These are phyloP conservation scores for Tolmerus cingulatus DNA, from an alignment of 2,888 invertebrate species.

Conservation along the genomic window DNA sequence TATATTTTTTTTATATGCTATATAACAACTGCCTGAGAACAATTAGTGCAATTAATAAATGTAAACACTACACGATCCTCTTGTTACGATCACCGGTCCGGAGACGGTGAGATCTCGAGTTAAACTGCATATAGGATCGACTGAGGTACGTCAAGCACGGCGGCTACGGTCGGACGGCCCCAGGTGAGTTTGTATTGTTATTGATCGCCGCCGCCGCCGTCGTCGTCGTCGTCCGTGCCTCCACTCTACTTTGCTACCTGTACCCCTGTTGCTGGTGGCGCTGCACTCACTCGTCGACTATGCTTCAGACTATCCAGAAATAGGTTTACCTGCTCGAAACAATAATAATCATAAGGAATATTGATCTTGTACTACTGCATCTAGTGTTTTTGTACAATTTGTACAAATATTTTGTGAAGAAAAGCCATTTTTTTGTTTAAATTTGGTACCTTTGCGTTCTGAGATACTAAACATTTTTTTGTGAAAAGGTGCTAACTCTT, in stretches of 20 bases:
- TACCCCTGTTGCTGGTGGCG: neutral
- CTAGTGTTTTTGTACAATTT: too few relatives aligned
- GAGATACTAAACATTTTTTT: too few relatives aligned
- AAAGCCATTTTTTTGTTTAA: neutral
- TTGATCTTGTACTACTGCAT: too few relatives aligned
- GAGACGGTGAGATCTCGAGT: slow-evolving; percentile 60
- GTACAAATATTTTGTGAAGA: too few relatives aligned
- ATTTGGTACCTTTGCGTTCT: neutral
- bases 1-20: neutral
- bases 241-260: neutral
- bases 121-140: slow-evolving; percentile 55
- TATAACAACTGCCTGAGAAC: neutral
- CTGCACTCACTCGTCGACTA: neutral
- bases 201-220: neutral
- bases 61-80: slow-evolving; percentile 34
- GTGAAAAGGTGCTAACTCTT: too few relatives aligned
- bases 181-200: slow-evolving; percentile 45
- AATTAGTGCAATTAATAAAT: neutral
- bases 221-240: neutral
- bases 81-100: slow-evolving; percentile 54
- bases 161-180: slow-evolving; percentile 49
- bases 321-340: slow-evolving; percentile 3
- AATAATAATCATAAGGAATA: neutral
- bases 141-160: slow-evolving; percentile 50
- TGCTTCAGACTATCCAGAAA: neutral